Evolutionary conservation across 2,888 invertebrate genomes (phyloP), one percentile per base, ranked within the genome.

Genomic region (Drosophila percnosoma): DNA sequence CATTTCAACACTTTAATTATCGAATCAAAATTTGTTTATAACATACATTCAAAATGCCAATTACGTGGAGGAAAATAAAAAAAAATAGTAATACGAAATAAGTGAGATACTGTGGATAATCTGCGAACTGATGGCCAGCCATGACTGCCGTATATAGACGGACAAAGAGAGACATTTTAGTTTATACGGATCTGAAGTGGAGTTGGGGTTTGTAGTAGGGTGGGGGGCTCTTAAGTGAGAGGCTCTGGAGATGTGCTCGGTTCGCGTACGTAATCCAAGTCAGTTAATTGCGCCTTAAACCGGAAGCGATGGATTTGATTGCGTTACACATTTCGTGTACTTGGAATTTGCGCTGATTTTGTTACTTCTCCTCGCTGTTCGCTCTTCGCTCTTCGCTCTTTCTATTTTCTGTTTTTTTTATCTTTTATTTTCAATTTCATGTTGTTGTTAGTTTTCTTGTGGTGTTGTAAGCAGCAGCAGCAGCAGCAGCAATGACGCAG

Each of bases 291-390:
- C 90, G 90, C 74, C 86, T 83, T 82, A 90, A 90, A 90, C 90
- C 87, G 87, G 87, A 87, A 87, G 89, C 89, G 82, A 83, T 87
- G 90, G 90, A 87, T 87, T 90, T 88, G 90, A 87, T 87, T 87
- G 87, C 90, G 90, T 86, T 87, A 90, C 89, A 87, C 87, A 89
- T 87, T 87, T 89, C 78, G 75, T 73, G 75, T 67, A 49, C 73
- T 87, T 87, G 90, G 90, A 83, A 88, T 87, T 88, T 80, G 90
- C 89, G 90, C 90, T 83, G 89, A 90, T 88, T 87, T 87, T 73
- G 55, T 55, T 55, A n/a, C 29, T 38, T 13, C 38, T 65, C 21
- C 27, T 49, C 24, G 11, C 36, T n/a, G 33, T 10, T 10, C 33
- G 3, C 31, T 31, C 10, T 3, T 8, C 8, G 31, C 27, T 55